These are phyloP conservation scores for Luidia sarsii DNA, from an alignment of 53 echinoderm and acorn worm genomes.

Conservation along the genomic window DNA sequence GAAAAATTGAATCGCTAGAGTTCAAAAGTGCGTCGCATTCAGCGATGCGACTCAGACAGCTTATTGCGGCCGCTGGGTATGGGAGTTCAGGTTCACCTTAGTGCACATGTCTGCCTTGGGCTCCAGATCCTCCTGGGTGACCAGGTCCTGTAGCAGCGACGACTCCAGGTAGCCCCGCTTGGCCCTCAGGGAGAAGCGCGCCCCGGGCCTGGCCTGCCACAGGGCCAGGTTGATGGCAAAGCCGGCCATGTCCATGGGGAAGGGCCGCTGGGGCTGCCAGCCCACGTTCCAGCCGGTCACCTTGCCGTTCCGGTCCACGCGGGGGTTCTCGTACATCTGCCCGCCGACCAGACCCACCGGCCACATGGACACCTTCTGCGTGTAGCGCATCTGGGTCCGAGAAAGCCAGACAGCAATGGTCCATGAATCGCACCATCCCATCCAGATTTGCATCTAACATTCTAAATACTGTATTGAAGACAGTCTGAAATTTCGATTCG, in stretches of 20 bases:
- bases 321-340: constrained; percentile 87
- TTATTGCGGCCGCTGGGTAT: too few relatives aligned
- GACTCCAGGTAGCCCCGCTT: constrained; percentile 86
- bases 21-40: too few relatives aligned
- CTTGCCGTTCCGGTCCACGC: constrained; percentile 60
- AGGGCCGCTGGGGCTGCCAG: constrained; percentile 85
- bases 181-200: constrained; percentile 76
- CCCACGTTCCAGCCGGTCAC: constrained; percentile 77
- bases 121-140: constrained; percentile 79
- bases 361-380: constrained; percentile 91
- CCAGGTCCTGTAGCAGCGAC: constrained; percentile 65
- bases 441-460: neutral
- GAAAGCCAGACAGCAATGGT: neutral
- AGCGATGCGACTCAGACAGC: too few relatives aligned
- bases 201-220: constrained; percentile 54
- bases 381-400: constrained; percentile 78
- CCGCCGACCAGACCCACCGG: constrained; percentile 94
- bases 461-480: neutral
- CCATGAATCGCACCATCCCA: neutral
- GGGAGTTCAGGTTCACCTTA: too few relatives aligned
- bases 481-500: too few relatives aligned
- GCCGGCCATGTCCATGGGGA: constrained; percentile 99
- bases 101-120: constrained; percentile 91
- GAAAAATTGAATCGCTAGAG: too few relatives aligned
- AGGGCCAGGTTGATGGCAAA: constrained; percentile 86